phyloP scores from a whole-genome alignment of 2,113 vertebrate genomes.

The Tetraodon nigroviridis region DNA sequence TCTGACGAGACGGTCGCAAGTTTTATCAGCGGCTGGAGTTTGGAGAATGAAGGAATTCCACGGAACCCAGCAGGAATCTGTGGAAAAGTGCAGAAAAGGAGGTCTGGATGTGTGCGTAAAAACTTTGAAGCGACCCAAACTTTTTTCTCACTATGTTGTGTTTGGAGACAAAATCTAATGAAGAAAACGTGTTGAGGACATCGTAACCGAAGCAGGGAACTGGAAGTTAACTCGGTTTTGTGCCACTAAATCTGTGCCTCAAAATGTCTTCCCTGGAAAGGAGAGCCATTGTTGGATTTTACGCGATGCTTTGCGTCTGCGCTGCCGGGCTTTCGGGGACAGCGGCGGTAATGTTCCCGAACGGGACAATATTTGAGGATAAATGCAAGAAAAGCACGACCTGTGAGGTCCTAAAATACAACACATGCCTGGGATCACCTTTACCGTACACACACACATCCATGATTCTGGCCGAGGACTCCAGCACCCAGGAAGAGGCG shows the following conservation, averaged over 20 bases:
- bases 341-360: conserved; percentile 56
- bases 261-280: conserved; percentile 76
- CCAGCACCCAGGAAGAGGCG: conserved; percentile 84
- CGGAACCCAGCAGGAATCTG: conserved; percentile 25
- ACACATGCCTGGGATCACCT: conserved; percentile 84
- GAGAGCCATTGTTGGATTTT: conserved; percentile 70
- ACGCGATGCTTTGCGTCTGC: conserved; percentile 67
- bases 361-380: conserved; percentile 74
- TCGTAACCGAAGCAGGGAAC: conserved; percentile 2
- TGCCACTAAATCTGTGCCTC: conserved; percentile 34
- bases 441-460: conserved; percentile 89
- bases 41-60: conserved; percentile 44
- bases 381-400: conserved; percentile 80
- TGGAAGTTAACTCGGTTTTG: conserved; percentile 5
- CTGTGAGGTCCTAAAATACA: conserved; percentile 83
- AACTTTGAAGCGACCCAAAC: conserved; percentile 29
- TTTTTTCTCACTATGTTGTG: conserved; percentile 32
- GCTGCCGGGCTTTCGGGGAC: conserved; percentile 41
- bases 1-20: neutral
- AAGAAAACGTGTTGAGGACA: conserved; percentile 1
- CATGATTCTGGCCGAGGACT: conserved; percentile 85
- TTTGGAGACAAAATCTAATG: conserved; percentile 29
- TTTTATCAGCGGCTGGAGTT: neutral
- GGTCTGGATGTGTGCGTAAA: conserved; percentile 39
- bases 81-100: conserved; percentile 41